Base-by-base conservation (phyloP, 2,888 invertebrate species). In the Monopis laevigella region DNA sequence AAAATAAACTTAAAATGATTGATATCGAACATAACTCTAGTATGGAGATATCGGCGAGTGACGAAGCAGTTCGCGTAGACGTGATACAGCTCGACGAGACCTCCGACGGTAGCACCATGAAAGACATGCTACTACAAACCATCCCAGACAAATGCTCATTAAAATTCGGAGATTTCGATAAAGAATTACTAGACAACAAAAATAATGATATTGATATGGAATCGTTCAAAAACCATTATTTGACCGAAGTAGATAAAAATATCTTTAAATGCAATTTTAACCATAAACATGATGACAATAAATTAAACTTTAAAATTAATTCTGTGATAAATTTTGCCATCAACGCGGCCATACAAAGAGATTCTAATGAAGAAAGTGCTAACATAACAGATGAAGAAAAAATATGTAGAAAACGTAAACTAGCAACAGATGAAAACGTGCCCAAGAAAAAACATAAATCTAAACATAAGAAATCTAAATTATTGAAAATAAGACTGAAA, bases 141-240 rank as follows among this genome's bases (percentile, higher is more conserved):
- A 52, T 46, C 32, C 45, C 2, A 0, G 46, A 55, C 6, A 59
- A 56, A 12, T 62, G 54, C 13, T 42, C 56, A 0, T 54, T 68
- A 0, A 69, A 73, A 49, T 65, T 67, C 16, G 68, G 60, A 21
- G 54, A 63, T 0, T 39, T 48, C 2, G 55, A 65, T 4, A 62
- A 66, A 40, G 63, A 65, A 0, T 49, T 45, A 0, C 30, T 61
- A 1, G 47, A 59, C 0, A 46, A 49, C 0, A 49, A 51, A 0
- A 54, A 59, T 5, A 30, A 64, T 0, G 58, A 61, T 38, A 62
- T 75, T 0, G 71, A 72, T 26, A 17, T 73, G 1, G 75, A 75
- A 10, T 62, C 52, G 2, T 77, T 77, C 18, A 70, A 77, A 46
- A 62, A 60, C 34, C 60, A 58, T 1, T 73, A 75, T 40, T 41